phyloP scores from a whole-genome alignment of 2,113 vertebrate species.

The Cavia porcellus region DNA sequence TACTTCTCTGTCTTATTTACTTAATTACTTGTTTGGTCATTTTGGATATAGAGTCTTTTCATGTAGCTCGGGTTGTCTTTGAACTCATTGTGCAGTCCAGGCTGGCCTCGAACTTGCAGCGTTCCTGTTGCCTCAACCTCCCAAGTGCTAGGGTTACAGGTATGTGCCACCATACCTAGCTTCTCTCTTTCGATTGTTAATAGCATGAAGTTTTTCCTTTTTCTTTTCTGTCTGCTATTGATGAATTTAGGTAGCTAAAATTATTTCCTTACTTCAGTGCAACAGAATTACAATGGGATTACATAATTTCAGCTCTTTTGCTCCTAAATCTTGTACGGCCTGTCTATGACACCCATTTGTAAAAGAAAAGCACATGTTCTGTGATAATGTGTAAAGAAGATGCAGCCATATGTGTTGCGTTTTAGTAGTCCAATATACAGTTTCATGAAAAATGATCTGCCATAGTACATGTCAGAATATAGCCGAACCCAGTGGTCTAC shows the following conservation, averaged over 20 bases:
- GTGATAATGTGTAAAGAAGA: background rate
- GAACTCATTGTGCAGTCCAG: background rate
- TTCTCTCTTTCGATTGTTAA: background rate
- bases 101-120: background rate
- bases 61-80: background rate
- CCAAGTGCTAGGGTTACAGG: background rate
- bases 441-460: slow-evolving; percentile 4
- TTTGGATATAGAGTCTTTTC: background rate
- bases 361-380: slow-evolving; percentile 4
- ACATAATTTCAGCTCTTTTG: background rate
- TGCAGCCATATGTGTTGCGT: background rate
- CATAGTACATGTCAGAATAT: background rate
- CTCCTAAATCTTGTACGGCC: background rate
- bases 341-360: background rate
- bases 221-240: background rate
- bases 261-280: background rate
- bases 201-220: background rate
- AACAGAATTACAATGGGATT: slow-evolving; percentile 1
- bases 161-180: background rate
- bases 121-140: background rate
- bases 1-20: background rate
- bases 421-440: background rate
- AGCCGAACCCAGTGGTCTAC: background rate
- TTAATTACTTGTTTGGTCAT: background rate
- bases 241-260: background rate